Base-by-base conservation (phyloP, 2,888 invertebrate species). In the Drosophila paranaensis region DNA sequence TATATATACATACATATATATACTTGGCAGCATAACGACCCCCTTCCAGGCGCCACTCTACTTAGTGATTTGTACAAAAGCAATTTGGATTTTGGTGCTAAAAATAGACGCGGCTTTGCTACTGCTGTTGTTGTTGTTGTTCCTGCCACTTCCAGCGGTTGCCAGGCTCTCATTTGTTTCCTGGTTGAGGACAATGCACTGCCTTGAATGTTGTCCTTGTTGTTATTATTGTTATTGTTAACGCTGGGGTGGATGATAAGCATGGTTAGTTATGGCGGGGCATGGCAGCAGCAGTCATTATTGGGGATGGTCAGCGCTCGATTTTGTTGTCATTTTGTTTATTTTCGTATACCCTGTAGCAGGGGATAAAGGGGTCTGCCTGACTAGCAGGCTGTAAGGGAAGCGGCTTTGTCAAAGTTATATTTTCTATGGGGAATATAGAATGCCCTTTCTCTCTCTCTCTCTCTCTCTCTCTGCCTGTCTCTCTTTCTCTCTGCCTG, bases 141-240 rank as follows among this genome's bases (percentile, higher is more conserved):
- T 60, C 13, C 53, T 45, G 42, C 33, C 60, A 57, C 46, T 51
- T 53, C 39, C 60, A 43, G 0, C 54, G 69, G 84, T 86, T 81
- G 81, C 81, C 81, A 86, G 62, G 81, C 69, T 74, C 48, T 33
- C 51, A 42, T 45, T 43, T 62, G 64, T 60, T 81, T 78, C 68
- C 81, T 69, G 77, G 62, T 65, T 74, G 80, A 86, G 90, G 88
- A 86, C 86, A 86, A 89, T 86, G 90, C 85, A 86, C 85, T 89
- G 76, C 84, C 88, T 87, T 89, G 72, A 87, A 79, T 46, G 56
- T 67, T 69, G 57, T 68, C 64, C 40, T 25, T 43, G 39, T 25
- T 33, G 54, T 30, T 20, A 14, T 14, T 33, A 39, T 33, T 25
- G 57, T 13, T 16, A 14, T 16, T 56, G 54, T 42, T 43, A 16